Base-by-base conservation (phyloP, 1,140 invertebrate species). In the Sitobion miscanthi region DNA sequence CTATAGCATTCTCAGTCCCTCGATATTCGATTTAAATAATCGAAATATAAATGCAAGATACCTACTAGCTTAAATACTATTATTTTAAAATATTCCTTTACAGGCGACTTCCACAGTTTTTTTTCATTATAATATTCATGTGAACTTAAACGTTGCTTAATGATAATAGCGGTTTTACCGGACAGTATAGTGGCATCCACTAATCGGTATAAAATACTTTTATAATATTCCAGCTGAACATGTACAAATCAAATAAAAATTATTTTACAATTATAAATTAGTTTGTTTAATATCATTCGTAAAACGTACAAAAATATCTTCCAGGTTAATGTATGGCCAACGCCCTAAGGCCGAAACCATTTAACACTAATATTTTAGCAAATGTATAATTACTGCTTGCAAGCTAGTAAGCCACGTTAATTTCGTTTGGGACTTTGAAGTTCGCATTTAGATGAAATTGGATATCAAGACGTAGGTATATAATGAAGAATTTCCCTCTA, bases 221-320 rank as follows among this genome's bases (percentile, higher is more conserved):
- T n/a, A 30, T 30, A 30, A 30, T 30, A 30, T 69, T 69, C 4
- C 30, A n/a, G 25, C 30, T n/a, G 30, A 69, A n/a, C 30, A 69
- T 69, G 11, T 30, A 9, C 62, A 69, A 69, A 69, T 69, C 30
- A 69, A 69, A 69, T 14, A 11, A 62, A 62, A 69, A 69, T 69
- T 69, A 69, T 69, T 69, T 69, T 69, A 69, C 62, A n/a, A n/a
- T 69, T 69, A 69, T 30, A 69, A n/a, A 69, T 69, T n/a, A n/a
- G 62, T 69, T 69, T 69, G 11, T 69, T 11, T 69, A 30, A 30
- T 69, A n/a, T 69, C 30, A n/a, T 69, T 69, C 62, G 25, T 69
- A 69, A 14, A 69, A 69, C 30, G 11, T n/a, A 69, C 62, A 69
- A 69, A 69, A 69, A 69, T 69, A n/a, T n/a, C 30, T 30, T n/a